These are phyloP conservation scores for Agrochola litura DNA, from an alignment of 2,888 invertebrate species.

Conservation along the genomic window DNA sequence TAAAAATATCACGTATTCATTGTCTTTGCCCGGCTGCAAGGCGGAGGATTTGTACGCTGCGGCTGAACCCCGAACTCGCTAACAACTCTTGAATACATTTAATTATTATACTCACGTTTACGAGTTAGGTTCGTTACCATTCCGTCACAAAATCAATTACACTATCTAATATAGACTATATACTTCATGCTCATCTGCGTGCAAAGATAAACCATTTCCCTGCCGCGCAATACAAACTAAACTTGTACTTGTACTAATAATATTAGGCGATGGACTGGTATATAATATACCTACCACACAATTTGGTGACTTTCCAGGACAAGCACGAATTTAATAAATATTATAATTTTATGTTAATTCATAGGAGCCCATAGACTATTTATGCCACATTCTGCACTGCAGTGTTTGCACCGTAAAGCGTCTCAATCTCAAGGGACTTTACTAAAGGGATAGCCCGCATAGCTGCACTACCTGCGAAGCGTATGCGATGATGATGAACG, in stretches of 20 bases:
- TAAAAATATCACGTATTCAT: slow-evolving; percentile 73
- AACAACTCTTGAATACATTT: not conserved
- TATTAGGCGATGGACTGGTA: slow-evolving; percentile 7
- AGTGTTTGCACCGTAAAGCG: not conserved
- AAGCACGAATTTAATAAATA: not conserved
- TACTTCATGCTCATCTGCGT: slow-evolving; percentile 18
- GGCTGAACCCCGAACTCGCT: slow-evolving; percentile 46
- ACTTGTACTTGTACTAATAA: slow-evolving; percentile 24
- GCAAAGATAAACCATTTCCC: slow-evolving; percentile 5
- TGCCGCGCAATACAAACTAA: slow-evolving; percentile 1
- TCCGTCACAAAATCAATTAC: slow-evolving; percentile 25
- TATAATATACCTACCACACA: not conserved
- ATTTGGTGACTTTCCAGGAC: not conserved
- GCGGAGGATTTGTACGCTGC: slow-evolving; percentile 58
- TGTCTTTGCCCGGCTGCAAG: slow-evolving; percentile 61
- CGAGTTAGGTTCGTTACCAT: slow-evolving; percentile 21
- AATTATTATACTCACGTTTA: not conserved
- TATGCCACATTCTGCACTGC: not conserved
- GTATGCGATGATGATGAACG: not conserved
- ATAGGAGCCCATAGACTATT: not conserved
- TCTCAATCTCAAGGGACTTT: too few relatives aligned
- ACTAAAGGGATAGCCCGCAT: not conserved
- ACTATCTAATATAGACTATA: slow-evolving; percentile 32
- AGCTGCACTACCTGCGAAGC: not conserved
- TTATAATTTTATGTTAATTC: not conserved